Evolutionary conservation across 2,888 invertebrate species (phyloP).

Genomic region (Sinodicranocentrus sp.): DNA sequence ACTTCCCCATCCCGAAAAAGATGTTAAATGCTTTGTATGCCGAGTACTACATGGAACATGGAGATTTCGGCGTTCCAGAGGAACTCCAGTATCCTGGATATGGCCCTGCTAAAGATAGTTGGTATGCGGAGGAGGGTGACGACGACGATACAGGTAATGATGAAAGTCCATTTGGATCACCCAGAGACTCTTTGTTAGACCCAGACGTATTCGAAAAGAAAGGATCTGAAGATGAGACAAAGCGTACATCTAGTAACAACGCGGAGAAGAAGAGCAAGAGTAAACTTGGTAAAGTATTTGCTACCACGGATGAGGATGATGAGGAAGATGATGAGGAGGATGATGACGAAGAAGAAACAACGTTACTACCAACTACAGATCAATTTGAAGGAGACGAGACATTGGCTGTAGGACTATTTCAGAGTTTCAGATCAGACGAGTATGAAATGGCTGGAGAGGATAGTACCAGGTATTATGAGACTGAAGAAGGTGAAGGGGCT

Average conservation of each 20-base stretch:
- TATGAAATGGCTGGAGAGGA: conserved; percentile 51
- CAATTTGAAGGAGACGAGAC: conserved; percentile 4
- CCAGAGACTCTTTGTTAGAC: conserved; percentile 20
- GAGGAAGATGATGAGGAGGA: conserved; percentile 2
- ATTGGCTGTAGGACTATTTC: conserved; percentile 18
- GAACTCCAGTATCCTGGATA: conserved; percentile 55
- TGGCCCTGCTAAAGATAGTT: conserved; percentile 31
- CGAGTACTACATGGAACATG: conserved; percentile 64
- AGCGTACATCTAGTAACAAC: neutral
- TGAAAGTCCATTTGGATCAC: too few relatives aligned
- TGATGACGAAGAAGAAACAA: neutral
- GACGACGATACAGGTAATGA: too few relatives aligned
- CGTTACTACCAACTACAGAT: neutral
- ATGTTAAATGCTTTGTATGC: conserved; percentile 63
- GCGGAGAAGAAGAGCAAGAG: neutral
- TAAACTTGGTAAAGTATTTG: neutral
- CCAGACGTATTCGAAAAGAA: neutral
- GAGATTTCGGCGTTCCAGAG: conserved; percentile 55
- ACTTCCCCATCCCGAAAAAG: conserved; percentile 56
- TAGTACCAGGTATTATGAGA: conserved; percentile 78
- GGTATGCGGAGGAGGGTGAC: conserved; percentile 44
- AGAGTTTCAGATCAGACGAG: conserved; percentile 38
- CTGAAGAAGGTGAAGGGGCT: conserved; percentile 77
- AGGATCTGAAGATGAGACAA: neutral
- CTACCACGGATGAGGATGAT: neutral